These are phyloP conservation scores for Netta rufina DNA, from an alignment of 2,797 vertebrate species.

Conservation along the genomic window DNA sequence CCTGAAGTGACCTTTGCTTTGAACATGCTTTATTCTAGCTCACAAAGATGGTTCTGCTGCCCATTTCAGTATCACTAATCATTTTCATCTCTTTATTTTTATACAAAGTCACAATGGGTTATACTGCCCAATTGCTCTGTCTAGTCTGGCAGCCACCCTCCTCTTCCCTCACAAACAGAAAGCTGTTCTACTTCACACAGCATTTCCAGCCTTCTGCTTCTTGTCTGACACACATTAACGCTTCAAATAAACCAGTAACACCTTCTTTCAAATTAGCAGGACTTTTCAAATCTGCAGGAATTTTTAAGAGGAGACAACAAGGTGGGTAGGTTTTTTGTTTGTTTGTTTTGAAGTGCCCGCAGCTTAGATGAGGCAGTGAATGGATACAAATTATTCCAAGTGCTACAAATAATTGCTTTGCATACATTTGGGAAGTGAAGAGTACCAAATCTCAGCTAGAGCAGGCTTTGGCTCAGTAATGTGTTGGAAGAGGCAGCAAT, in stretches of 20 bases:
- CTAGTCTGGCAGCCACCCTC: background rate
- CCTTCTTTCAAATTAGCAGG: background rate
- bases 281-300: background rate
- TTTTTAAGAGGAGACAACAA: background rate
- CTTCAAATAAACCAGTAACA: background rate
- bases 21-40: background rate
- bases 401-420: background rate
- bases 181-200: background rate
- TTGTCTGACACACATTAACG: background rate
- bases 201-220: background rate
- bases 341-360: background rate
- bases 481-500: background rate
- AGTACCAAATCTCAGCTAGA: background rate
- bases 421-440: background rate
- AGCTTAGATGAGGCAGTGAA: background rate
- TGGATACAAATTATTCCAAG: background rate
- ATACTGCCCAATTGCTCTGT: background rate
- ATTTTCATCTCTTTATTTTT: background rate
- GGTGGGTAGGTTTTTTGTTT: background rate
- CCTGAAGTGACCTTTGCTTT: background rate
- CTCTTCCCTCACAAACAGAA: background rate
- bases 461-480: background rate
- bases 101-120: no score
- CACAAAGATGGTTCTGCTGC: background rate
- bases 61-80: background rate